These are phyloP conservation scores for Tortricodes alternella DNA, from an alignment of 2,888 invertebrate species.

Conservation along the genomic window DNA sequence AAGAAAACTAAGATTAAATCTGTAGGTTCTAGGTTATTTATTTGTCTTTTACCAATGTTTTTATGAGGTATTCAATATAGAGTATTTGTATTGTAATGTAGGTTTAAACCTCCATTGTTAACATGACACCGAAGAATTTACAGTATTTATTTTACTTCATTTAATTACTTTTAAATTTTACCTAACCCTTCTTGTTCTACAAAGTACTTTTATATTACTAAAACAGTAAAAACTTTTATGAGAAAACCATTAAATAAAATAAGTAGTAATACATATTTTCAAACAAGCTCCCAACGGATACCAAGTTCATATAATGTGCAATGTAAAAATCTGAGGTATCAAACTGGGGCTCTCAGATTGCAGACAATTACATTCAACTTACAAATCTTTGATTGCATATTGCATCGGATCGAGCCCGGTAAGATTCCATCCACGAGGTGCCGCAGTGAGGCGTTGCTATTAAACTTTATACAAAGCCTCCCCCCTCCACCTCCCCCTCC, in stretches of 20 bases:
- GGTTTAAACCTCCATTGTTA: too few species aligned
- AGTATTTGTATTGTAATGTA: too few species aligned
- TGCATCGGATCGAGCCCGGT: constrained; percentile 29
- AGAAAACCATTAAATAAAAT: neutral
- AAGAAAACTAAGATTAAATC: too few species aligned
- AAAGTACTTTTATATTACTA: too few species aligned
- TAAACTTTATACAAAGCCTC: constrained; percentile 36
- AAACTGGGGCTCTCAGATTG: constrained; percentile 3
- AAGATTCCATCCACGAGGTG: constrained; percentile 37
- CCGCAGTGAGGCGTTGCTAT: constrained; percentile 36
- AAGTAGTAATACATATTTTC: neutral
- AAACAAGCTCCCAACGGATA: neutral
- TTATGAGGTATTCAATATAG: too few species aligned
- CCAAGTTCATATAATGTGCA: constrained; percentile 3
- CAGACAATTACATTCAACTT: constrained; percentile 27
- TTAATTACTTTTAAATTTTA: too few species aligned
- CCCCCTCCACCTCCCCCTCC: neutral
- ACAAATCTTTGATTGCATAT: constrained; percentile 31
- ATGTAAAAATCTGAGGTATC: constrained; percentile 9
- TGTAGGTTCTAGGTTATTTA: too few species aligned
- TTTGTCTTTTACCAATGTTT: too few species aligned
- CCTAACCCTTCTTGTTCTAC: too few species aligned
- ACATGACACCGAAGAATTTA: too few species aligned
- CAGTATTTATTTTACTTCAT: too few species aligned
- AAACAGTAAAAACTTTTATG: neutral